These are phyloP conservation scores for Cricetomys ansorgei DNA, from an alignment of 2,113 vertebrate species.

Conservation along the genomic window DNA sequence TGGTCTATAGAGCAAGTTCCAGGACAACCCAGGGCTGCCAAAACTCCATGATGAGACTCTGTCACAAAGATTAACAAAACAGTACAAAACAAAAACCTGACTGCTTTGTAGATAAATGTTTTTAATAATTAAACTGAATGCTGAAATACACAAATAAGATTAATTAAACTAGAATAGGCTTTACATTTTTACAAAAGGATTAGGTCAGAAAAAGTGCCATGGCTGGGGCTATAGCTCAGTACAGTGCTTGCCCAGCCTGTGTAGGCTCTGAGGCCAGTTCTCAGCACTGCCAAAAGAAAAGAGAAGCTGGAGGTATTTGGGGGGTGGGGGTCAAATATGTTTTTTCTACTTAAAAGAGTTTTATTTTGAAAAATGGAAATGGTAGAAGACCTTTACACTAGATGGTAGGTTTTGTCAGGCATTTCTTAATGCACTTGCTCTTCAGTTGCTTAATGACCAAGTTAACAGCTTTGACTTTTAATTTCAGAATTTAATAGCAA, in stretches of 20 bases:
- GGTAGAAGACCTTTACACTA: conserved; percentile 5
- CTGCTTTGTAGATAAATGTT: neutral
- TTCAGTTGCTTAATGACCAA: conserved; percentile 36
- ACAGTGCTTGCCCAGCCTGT: neutral
- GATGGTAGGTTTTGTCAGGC: neutral
- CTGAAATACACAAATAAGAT: conserved; percentile 6
- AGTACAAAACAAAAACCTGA: neutral
- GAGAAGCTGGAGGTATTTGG: neutral
- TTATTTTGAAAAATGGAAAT: conserved; percentile 40
- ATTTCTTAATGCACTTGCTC: conserved; percentile 14
- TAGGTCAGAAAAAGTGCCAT: neutral
- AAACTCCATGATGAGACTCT: neutral
- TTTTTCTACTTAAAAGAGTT: conserved; percentile 1
- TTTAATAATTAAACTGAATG: conserved; percentile 55
- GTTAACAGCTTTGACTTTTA: conserved; percentile 49
- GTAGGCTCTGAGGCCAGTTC: neutral
- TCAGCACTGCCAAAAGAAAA: neutral
- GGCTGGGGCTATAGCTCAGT: neutral
- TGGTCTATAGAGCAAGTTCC: neutral
- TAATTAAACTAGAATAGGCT: conserved; percentile 22
- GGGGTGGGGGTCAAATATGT: neutral
- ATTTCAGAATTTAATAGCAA: conserved; percentile 43
- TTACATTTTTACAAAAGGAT: conserved; percentile 38
- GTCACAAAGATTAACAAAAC: neutral
- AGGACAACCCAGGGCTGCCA: neutral